Conservation (phyloP, 2,888 invertebrate species). For the Sphinx pinastri region DNA sequence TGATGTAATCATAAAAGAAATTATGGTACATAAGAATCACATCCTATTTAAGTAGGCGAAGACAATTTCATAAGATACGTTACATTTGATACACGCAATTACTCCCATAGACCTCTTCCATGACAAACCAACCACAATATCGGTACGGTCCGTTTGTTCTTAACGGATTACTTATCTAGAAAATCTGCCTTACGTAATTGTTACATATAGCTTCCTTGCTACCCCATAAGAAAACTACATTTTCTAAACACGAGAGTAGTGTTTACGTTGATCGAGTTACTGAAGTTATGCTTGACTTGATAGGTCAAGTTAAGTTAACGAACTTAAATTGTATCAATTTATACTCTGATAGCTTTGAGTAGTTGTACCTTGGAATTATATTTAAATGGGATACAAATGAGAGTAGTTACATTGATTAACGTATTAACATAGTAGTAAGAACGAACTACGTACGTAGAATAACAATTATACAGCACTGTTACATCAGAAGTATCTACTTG, state of each 20-base stretch:
- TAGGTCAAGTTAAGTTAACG: not conserved
- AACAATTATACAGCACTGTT: not conserved
- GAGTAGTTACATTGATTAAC: slow-evolving; percentile 9
- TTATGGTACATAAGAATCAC: not conserved
- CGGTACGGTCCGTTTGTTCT: slow-evolving; percentile 38
- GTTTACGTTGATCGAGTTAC: not conserved
- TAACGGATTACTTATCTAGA: slow-evolving; percentile 41
- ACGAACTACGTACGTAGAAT: not conserved
- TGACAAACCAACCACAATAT: slow-evolving; percentile 39
- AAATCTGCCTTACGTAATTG: slow-evolving; percentile 51
- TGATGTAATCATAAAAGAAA: too few species aligned
- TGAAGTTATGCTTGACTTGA: not conserved
- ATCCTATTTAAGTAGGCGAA: not conserved
- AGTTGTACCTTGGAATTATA: not conserved
- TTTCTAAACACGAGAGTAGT: not conserved
- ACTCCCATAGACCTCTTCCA: slow-evolving; percentile 41
- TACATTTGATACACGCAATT: slow-evolving; percentile 40
- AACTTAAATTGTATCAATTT: slow-evolving; percentile 7
- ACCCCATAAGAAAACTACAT: slow-evolving; percentile 8
- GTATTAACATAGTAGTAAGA: slow-evolving; percentile 5
- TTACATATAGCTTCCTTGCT: slow-evolving; percentile 34
- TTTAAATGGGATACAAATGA: slow-evolving; percentile 6
- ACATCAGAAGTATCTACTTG: not conserved
- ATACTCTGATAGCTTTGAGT: not conserved
- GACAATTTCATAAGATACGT: slow-evolving; percentile 29